Base-by-base conservation (phyloP, 1,140 invertebrate species). In the Orchesella cincta region DNA sequence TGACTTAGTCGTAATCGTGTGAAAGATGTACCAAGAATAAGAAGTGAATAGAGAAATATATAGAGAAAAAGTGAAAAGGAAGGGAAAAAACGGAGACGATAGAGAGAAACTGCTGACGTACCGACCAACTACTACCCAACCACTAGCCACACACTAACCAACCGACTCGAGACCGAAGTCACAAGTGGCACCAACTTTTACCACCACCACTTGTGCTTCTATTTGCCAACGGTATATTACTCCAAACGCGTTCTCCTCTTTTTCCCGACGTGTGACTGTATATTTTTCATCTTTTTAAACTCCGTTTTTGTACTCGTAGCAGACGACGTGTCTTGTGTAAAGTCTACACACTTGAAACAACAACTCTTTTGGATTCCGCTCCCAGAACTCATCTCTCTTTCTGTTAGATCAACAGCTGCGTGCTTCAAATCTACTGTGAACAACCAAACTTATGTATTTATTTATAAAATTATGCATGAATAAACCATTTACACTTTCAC, bases 381-480 rank as follows among this genome's bases (percentile, higher is more conserved):
- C n/a, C n/a, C n/a, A n/a, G n/a, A n/a, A n/a, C n/a, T 57, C 54
- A 57, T 57, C 23, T 57, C 54, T 14, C 3, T 3, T 26, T 23
- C 54, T n/a, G 8, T 57, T 23, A 57, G 54, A 57, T 57, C 54
- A 57, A 57, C 54, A 57, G 54, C 54, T 57, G 54, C 23, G n/a
- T 12, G 23, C 54, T 12, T 57, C 54, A 57, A 57, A 12, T 57
- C 12, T 57, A n/a, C n/a, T 23, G n/a, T n/a, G n/a, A n/a, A 57
- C 23, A 18, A 5, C 54, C 23, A 23, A 23, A 57, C 12, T 57
- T 23, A 57, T 57, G 54, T 57, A 57, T 57, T 57, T 57, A 57
- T 57, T 57, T 57, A 26, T 57, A 57, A 57, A 57, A 57, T 57
- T 57, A 57, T 57, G 54, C 54, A 57, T 57, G 54, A 57, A 57